Conservation (phyloP, 2,888 invertebrate species). For the Mimas tiliae region DNA sequence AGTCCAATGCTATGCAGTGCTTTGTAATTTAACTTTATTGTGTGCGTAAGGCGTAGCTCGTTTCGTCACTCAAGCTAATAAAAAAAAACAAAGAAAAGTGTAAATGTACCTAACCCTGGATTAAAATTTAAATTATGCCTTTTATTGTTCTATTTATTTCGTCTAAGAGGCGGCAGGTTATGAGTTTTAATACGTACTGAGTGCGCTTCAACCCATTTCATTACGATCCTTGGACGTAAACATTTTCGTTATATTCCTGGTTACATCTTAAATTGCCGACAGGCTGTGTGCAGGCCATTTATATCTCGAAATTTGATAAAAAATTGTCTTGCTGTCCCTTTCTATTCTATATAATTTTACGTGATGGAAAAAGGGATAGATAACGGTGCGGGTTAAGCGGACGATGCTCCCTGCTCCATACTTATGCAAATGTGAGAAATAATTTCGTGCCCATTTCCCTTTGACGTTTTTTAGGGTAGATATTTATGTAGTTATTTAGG, state of each 20-base stretch:
- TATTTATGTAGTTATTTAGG: slow-evolving; percentile 33
- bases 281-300: slow-evolving; percentile 35
- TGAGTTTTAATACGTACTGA: slow-evolving; percentile 8
- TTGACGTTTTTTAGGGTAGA: slow-evolving; percentile 39
- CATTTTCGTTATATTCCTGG: slow-evolving; percentile 18
- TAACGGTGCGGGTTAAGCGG: slow-evolving; percentile 36
- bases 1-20: too few relatives aligned
- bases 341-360: slow-evolving; percentile 27
- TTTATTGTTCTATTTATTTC: neutral
- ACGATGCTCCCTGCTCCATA: slow-evolving; percentile 39
- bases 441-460: slow-evolving; percentile 44
- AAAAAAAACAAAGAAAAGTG: too few relatives aligned
- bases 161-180: neutral
- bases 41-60: too few relatives aligned
- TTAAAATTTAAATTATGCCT: neutral
- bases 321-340: slow-evolving; percentile 28
- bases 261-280: slow-evolving; percentile 28
- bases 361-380: slow-evolving; percentile 35
- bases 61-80: too few relatives aligned
- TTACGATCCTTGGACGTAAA: slow-evolving; percentile 7
- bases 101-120: too few relatives aligned
- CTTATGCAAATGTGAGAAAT: slow-evolving; percentile 47
- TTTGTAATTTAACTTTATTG: too few relatives aligned
- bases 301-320: slow-evolving; percentile 31
- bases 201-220: slow-evolving; percentile 14